Conservation (phyloP, 2,113 vertebrate species). For the Puffinus mauretanicus region DNA sequence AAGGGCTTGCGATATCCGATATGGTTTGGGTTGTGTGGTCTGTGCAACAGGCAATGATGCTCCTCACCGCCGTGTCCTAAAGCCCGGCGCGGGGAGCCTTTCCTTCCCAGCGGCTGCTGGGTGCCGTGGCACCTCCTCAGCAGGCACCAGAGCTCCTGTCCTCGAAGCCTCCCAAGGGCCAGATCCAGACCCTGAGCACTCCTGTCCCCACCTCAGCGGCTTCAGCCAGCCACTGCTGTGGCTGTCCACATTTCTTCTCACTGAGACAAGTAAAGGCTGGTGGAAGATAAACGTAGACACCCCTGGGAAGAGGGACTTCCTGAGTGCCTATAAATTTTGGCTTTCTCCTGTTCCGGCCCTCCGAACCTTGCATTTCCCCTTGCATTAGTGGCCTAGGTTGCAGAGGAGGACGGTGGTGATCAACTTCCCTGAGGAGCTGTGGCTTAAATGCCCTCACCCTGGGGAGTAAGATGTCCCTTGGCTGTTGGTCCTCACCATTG, state of each 20-base stretch:
- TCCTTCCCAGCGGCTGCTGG: neutral
- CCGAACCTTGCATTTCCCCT: neutral
- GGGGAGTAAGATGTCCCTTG: neutral
- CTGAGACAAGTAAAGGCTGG: neutral
- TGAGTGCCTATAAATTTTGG: neutral
- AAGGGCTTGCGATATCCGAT: neutral
- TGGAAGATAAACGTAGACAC: neutral
- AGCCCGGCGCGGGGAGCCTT: accelerated
- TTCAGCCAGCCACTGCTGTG: neutral
- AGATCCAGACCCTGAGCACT: neutral
- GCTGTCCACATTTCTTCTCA: neutral
- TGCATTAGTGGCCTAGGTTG: neutral
- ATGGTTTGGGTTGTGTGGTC: neutral
- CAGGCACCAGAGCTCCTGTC: neutral
- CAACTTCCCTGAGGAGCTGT: neutral
- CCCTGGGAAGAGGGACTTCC: neutral
- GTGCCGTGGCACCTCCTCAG: neutral
- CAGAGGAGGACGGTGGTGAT: neutral
- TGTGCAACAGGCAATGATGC: neutral
- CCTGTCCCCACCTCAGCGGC: neutral
- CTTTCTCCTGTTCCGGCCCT: neutral
- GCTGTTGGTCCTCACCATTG: neutral
- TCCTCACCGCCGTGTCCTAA: neutral
- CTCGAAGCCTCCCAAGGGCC: neutral
- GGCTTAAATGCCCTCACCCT: neutral